These are phyloP conservation scores for Drosophila sulfurigaster DNA, from an alignment of 1,140 invertebrate species.

Conservation along the genomic window DNA sequence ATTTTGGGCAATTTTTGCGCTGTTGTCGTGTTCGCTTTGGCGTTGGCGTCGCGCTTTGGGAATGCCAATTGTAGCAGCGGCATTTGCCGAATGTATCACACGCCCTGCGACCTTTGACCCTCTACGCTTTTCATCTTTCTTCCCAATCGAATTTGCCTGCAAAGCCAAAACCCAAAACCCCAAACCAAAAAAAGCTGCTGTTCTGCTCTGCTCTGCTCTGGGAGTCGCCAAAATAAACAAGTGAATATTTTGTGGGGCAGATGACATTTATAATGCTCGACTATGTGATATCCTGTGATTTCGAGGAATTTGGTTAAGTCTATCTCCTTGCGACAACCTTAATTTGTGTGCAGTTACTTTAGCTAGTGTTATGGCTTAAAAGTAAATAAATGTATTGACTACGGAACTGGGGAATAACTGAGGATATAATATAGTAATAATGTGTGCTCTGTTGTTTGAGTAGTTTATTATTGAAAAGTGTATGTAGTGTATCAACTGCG, in stretches of 20 bases:
- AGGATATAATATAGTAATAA: too few species aligned
- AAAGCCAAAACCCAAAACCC: not conserved
- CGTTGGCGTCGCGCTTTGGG: constrained; percentile 22
- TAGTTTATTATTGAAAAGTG: too few species aligned
- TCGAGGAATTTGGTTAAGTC: not conserved
- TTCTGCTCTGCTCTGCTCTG: not conserved
- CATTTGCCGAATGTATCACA: constrained; percentile 22
- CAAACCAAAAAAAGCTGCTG: not conserved
- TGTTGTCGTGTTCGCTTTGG: not conserved
- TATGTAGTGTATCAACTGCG: too few species aligned
- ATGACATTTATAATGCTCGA: not conserved
- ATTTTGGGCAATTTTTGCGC: constrained; percentile 19
- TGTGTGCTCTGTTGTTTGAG: too few species aligned
- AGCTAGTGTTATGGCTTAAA: too few species aligned
- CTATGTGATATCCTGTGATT: constrained; percentile 1
- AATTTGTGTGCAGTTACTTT: too few species aligned
- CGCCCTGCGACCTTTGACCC: constrained; percentile 22
- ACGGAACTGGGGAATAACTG: too few species aligned
- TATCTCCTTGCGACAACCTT: too few species aligned
- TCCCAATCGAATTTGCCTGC: constrained; percentile 16
- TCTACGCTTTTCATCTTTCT: constrained; percentile 33
- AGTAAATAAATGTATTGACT: too few species aligned
- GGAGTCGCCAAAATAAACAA: constrained; percentile 4
- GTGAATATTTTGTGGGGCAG: not conserved
- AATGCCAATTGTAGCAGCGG: constrained; percentile 27